Evolutionary conservation across 1,140 invertebrate species (phyloP).

Genomic region (Cotesia chilonis): DNA sequence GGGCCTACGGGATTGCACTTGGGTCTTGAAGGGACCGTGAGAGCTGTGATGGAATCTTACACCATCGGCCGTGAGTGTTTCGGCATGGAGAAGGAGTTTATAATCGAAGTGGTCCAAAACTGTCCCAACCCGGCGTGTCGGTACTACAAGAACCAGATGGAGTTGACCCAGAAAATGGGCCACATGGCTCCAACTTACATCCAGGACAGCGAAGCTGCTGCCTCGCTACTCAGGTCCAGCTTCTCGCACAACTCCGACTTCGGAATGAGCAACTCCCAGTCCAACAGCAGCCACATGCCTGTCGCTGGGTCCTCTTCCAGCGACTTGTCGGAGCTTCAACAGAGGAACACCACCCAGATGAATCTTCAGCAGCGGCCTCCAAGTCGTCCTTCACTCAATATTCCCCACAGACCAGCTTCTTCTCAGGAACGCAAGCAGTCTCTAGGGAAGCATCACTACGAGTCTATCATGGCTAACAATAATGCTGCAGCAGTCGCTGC

Average conservation of each 20-base stretch:
- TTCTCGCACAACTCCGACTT: conserved; percentile 60
- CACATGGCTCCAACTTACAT: conserved; percentile 60
- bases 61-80: conserved; percentile 86
- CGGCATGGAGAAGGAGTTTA: conserved; percentile 90
- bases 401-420: conserved; percentile 57
- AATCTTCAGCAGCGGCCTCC: conserved; percentile 62
- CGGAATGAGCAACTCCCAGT: conserved; percentile 50
- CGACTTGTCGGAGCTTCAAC: conserved; percentile 55
- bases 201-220: conserved; percentile 59
- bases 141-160: conserved; percentile 85
- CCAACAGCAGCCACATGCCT: conserved; percentile 54
- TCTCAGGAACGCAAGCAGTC: conserved; percentile 35
- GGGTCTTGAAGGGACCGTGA: conserved; percentile 80
- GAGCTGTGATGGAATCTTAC: conserved; percentile 85
- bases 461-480: conserved; percentile 58
- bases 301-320: conserved; percentile 39
- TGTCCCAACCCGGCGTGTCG: conserved; percentile 85
- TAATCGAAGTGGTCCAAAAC: conserved; percentile 85
- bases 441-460: conserved; percentile 55
- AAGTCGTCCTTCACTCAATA: conserved; percentile 63
- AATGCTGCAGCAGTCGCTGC: too few relatives aligned
- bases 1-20: conserved; percentile 84
- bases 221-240: conserved; percentile 56
- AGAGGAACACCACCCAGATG: conserved; percentile 52
- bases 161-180: conserved; percentile 71